Evolutionary conservation across 2,888 invertebrate species (phyloP), one percentile per base, ranked within the genome.

Genomic region (Gandaritis pyraliata): DNA sequence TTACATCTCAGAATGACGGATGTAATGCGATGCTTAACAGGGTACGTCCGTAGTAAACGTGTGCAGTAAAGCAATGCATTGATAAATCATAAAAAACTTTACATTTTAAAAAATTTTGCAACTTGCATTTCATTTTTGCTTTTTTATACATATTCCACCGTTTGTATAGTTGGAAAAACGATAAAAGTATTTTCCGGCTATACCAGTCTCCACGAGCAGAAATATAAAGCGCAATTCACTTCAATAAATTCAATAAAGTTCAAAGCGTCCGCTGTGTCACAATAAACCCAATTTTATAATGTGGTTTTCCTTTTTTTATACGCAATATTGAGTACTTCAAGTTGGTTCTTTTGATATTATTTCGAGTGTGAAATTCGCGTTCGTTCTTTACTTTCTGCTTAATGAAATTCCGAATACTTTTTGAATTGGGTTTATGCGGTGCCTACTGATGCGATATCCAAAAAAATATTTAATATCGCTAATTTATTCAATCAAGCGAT

Each of bases 311-410:
- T 81, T 83, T 81, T 83, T 81, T 76, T 43, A 39, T 4, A 77
- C 76, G 80, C 81, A 83, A 83, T 84, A 86, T 85, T 76, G 82
- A 85, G 83, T 85, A 83, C 83, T 84, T 75, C 75, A 75, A 80
- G 76, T 78, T 72, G 81, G 79, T 77, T 81, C 85, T 84, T 88
- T 88, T 86, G 83, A 85, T 82, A 86, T 78, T 81, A 82, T 80
- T 81, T 80, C 85, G 65, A 87, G 86, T 87, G 88, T 87, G 72
- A 86, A 89, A 90, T 88, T 84, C 79, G 70, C 77, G 78, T 83
- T 83, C 86, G 77, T 85, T 82, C 73, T 87, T 88, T 85, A 84
- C 78, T 82, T 83, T 82, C 72, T 70, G 79, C 78, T 83, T 86
- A 86, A 88, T 87, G 82, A 87, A 88, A 87, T 87, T 87, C 83